Evolutionary conservation across 2,113 vertebrate genomes (phyloP), one percentile per base, ranked within the genome.

Genomic region (Macrotus californicus): DNA sequence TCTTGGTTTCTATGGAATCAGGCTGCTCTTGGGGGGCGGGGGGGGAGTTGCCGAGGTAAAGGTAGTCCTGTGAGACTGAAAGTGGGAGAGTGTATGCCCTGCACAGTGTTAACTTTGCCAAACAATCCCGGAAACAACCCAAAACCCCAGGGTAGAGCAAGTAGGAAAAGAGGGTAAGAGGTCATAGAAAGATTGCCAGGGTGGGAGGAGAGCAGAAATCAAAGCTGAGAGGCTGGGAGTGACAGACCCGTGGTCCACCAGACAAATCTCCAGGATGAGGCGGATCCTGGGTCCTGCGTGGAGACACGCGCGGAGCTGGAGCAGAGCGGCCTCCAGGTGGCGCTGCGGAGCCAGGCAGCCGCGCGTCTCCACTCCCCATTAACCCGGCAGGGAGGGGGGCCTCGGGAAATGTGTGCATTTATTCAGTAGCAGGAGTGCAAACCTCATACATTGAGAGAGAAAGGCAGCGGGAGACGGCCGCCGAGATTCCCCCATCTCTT

Each of bases 401-500:
- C 99, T 98, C 98, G 99, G 98, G 98, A 99, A 98, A 98, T 98
- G 98, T 96, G 98, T 97, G 98, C 99, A 98, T 99, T 99, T 99
- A 98, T 99, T 99, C 99, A 98, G 98, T 77, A 97, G 99, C 98
- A 72, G 97, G 98, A 98, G 99, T 98, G 99, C 98, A 97, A 95
- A 98, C 98, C 99, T 98, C 98, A 94, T 98, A 98, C 98, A 98
- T 98, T 97, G 99, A 98, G 98, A 98, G 98, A 96, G 98, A 96
- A 98, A 98, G 98, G 98, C 98, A 98, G 99, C 98, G 89, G 98
- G 79, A 75, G 98, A n/a, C 96, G 59, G 98, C 97, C 96, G 97
- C 81, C 93, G 98, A 97, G 96, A 80, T 93, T 93, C 97, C 97
- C 98, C 96, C 97, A 96, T 93, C 93, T 97, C 99, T 98, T 99